Base-by-base conservation (phyloP, 2,888 invertebrate species). In the Hesperia comma region DNA sequence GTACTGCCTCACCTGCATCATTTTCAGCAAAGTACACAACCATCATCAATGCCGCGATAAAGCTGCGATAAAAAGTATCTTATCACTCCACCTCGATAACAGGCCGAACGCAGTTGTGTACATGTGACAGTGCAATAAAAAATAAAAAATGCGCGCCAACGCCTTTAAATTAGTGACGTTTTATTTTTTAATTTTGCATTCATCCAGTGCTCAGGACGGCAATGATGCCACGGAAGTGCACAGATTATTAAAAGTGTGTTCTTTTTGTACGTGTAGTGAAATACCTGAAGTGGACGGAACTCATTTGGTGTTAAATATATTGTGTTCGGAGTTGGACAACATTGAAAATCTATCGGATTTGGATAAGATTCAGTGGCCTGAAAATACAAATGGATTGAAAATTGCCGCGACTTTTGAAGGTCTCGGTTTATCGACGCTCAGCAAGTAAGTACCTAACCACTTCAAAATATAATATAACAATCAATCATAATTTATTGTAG, bases 251-350 rank as follows among this genome's bases (percentile, higher is more conserved):
- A 82, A 85, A 73, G 76, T 92, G 68, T 88, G 90, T 81, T 85
- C 86, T 67, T 83, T 85, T 73, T 92, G 92, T 75, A 87, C 90
- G 75, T 92, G 92, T 74, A 90, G 92, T 85, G 92, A 92, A 79
- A 90, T 91, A 71, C 82, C 84, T 1, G 89, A 90, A 72, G 74
- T 85, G 12, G 89, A 90, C 63, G 85, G 86, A 26, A 85, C 85
- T 33, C 83, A 88, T 73, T 78, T 92, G 73, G 90, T 91, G 79
- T 80, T 90, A 51, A 90, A 92, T 76, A 86, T 92, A 70, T 80
- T 89, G 83, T 92, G 92, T 71, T 88, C 91, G 14, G 90, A 90
- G 68, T 75, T 88, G 74, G 83, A 89, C 73, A 83, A 78, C 68
- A 84, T 87, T 43, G 82, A 85, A 63, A 84, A 86, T 75, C 79